A percentile compares a stretch with the other conserved stretches of the same genome.
Conservation (phyloP, 2,797 vertebrate genomes). For the Dendrocincla tyrannina region DNA sequence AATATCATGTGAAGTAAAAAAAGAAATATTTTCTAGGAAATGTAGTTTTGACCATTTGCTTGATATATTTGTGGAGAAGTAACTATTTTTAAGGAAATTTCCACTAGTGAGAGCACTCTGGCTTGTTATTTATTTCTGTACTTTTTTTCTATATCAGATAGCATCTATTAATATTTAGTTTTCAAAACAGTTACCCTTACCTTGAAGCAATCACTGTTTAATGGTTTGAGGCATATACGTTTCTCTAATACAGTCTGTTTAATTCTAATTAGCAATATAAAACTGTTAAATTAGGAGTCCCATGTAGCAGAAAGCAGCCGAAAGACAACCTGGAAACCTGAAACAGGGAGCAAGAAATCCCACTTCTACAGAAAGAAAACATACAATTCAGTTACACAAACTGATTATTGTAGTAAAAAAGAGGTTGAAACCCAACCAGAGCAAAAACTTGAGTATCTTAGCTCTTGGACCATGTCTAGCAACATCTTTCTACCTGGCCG, state of each 20-base stretch:
- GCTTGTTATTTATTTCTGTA: neutral
- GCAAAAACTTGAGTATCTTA: neutral
- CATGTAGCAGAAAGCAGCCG: neutral
- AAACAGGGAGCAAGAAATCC: neutral
- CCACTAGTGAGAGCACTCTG: neutral
- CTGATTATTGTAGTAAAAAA: neutral
- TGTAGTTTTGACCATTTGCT: neutral
- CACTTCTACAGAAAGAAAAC: neutral
- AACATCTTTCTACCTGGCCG: neutral
- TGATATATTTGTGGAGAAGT: neutral
- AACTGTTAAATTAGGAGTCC: neutral
- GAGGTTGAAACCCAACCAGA: neutral
- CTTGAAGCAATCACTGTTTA: neutral
- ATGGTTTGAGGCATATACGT: neutral
- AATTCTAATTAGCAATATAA: neutral
- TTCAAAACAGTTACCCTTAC: neutral
- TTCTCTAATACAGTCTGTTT: neutral
- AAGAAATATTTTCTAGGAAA: neutral
- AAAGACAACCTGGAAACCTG: neutral
- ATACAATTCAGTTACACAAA: rapidly evolving
- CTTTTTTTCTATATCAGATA: neutral
- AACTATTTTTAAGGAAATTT: neutral
- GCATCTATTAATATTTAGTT: neutral
- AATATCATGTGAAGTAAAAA: neutral
- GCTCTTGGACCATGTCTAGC: neutral